These are phyloP conservation scores for Poecilia velifera DNA, from an alignment of 2,797 vertebrate genomes.

Conservation along the genomic window DNA sequence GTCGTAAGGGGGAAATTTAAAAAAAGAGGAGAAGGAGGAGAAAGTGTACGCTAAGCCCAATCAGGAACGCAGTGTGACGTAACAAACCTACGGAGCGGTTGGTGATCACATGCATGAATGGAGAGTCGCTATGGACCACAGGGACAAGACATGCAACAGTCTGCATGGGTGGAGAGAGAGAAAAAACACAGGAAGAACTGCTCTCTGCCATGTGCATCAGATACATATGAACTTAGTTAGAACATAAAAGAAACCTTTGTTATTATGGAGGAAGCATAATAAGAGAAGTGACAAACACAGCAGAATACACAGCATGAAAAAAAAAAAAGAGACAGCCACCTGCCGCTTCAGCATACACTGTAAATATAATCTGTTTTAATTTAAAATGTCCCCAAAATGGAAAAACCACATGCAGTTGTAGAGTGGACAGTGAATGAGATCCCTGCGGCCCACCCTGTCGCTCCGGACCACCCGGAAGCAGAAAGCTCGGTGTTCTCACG, in stretches of 20 bases:
- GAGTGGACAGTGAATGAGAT: constrained; percentile 60
- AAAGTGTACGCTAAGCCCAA: constrained; percentile 70
- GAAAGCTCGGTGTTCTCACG: constrained; percentile 64
- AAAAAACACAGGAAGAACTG: background rate
- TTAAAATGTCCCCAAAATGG: background rate
- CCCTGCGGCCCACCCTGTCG: constrained; percentile 46
- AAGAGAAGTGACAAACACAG: background rate
- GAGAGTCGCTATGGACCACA: constrained; percentile 64
- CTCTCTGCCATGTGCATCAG: background rate
- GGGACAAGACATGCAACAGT: constrained; percentile 53
- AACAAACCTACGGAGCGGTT: constrained; percentile 77
- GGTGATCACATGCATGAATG: constrained; percentile 81
- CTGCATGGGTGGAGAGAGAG: background rate
- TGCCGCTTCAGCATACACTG: constrained; percentile 4
- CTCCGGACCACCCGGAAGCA: constrained; percentile 71
- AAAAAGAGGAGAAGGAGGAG: constrained; percentile 9
- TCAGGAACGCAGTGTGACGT: constrained; percentile 72
- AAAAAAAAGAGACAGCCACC: background rate
- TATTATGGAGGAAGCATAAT: background rate
- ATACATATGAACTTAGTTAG: background rate
- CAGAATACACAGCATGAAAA: background rate
- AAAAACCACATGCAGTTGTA: background rate
- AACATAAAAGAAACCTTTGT: background rate
- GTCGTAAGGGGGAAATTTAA: background rate
- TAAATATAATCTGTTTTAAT: background rate